phyloP scores from a whole-genome alignment of 1,140 invertebrate genomes.

The Drosophila suzukii region DNA sequence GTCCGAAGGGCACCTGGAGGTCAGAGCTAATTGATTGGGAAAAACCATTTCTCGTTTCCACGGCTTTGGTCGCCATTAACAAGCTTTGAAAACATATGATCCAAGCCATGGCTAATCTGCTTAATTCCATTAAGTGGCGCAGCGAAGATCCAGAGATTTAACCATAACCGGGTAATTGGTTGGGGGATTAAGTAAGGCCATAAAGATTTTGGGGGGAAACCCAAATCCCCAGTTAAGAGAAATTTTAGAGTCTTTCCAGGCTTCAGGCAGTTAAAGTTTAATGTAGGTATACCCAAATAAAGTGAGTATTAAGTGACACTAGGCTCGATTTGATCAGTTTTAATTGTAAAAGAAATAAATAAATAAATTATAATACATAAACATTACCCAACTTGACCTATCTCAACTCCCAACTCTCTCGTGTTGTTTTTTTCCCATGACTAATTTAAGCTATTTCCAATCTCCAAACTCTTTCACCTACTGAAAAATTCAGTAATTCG shows the following conservation, averaged over 20 bases:
- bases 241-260: slow-evolving; percentile 10
- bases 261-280: slow-evolving; percentile 1
- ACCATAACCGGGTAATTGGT: slow-evolving; percentile 35
- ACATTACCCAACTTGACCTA: background rate
- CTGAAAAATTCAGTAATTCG: slow-evolving; percentile 60
- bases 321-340: background rate
- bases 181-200: slow-evolving; percentile 8
- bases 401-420: background rate
- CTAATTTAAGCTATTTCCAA: slow-evolving; percentile 36
- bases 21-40: slow-evolving; percentile 76
- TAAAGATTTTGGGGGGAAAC: slow-evolving; percentile 12
- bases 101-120: slow-evolving; percentile 36
- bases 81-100: slow-evolving; percentile 40
- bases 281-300: background rate
- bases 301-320: background rate
- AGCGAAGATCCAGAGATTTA: slow-evolving; percentile 29
- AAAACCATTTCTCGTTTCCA: slow-evolving; percentile 58
- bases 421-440: slow-evolving; percentile 31
- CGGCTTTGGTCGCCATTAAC: slow-evolving; percentile 31
- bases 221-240: background rate
- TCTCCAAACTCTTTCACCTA: slow-evolving; percentile 65
- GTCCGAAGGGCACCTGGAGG: slow-evolving; percentile 57
- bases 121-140: slow-evolving; percentile 50
- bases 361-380: background rate
- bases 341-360: no score